Conservation (phyloP, 2,113 vertebrate species). For the Ceyx cyanopectus region DNA sequence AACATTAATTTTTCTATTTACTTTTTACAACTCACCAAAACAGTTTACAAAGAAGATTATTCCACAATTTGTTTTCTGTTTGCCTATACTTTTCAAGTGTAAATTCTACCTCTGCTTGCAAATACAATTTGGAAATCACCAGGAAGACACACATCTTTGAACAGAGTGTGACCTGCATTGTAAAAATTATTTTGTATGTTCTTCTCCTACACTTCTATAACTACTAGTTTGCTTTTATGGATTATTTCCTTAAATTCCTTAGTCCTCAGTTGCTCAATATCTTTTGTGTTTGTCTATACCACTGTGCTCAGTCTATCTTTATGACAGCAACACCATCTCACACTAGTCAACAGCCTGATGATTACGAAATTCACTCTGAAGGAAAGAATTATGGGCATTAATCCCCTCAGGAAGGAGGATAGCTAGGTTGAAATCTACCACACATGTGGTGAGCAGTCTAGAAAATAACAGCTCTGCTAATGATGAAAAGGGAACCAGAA, state of each 20-base stretch:
- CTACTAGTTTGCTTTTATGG: neutral
- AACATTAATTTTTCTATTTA: neutral
- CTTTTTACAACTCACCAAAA: neutral
- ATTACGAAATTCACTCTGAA: slow-evolving; percentile 49
- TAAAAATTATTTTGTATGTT: neutral
- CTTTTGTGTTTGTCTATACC: neutral
- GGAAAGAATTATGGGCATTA: slow-evolving; percentile 50
- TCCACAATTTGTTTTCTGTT: neutral
- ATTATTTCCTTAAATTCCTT: neutral
- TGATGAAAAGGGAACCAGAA: slow-evolving; percentile 52
- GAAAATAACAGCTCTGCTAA: slow-evolving; percentile 58
- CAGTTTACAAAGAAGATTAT: neutral
- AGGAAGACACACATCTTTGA: neutral
- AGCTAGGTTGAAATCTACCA: slow-evolving; percentile 45
- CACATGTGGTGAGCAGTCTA: slow-evolving; percentile 38
- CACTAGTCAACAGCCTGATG: slow-evolving; percentile 11
- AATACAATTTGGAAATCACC: neutral
- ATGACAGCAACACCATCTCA: neutral
- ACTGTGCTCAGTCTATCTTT: neutral
- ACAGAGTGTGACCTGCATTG: neutral
- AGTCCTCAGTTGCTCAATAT: neutral
- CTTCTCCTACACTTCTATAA: neutral
- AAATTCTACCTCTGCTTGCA: neutral
- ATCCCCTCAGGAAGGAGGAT: slow-evolving; percentile 55
- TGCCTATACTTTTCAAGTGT: neutral